Conservation (phyloP, 1,140 invertebrate species). For the Procambarus clarkii region DNA sequence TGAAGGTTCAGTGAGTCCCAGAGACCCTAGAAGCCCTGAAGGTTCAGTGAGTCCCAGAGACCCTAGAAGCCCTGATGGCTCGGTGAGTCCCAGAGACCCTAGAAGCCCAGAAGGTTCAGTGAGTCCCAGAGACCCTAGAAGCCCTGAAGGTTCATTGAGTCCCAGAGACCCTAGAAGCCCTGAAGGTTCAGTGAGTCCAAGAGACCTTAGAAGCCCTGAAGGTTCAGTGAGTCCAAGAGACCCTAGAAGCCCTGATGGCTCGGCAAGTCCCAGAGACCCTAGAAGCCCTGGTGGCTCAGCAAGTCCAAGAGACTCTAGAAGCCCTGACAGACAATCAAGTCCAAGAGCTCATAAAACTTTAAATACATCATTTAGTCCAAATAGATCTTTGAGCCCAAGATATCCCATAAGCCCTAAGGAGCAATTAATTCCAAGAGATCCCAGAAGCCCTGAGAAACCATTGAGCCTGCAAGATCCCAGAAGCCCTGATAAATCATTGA, state of each 20-base stretch:
- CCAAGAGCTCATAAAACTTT: not conserved
- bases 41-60: slow-evolving; percentile 21
- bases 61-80: not conserved
- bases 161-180: slow-evolving; percentile 7
- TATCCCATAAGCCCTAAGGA: no score
- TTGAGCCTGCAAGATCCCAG: no score
- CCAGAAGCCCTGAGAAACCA: no score
- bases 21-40: not conserved
- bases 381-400: no score
- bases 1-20: not conserved
- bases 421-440: no score
- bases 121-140: slow-evolving; percentile 6
- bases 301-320: not conserved
- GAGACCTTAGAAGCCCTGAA: not conserved
- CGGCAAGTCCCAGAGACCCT: slow-evolving; percentile 4
- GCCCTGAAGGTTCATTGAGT: not conserved
- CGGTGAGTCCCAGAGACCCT: not conserved
- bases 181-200: not conserved
- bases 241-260: not conserved
- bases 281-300: not conserved
- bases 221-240: not conserved
- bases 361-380: not conserved
- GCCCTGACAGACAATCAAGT: not conserved
- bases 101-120: not conserved
- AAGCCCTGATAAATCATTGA: no score